A percentile compares a stretch with the other conserved stretches of the same genome.
These are phyloP conservation scores for Mus spretus DNA, from an alignment of 2,797 vertebrate genomes.

Conservation along the genomic window DNA sequence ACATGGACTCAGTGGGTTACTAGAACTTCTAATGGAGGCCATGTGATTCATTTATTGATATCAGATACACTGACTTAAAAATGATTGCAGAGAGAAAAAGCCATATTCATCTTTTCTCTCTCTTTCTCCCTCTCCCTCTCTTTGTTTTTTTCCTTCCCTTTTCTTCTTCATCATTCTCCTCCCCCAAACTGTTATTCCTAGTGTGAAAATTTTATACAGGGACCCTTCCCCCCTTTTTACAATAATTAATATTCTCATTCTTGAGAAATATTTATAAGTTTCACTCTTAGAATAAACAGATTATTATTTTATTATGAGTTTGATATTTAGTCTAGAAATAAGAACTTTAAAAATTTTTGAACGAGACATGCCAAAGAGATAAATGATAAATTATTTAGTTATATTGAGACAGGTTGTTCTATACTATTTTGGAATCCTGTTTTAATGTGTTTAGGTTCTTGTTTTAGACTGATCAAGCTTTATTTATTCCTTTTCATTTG, in stretches of 20 bases:
- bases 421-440: neutral
- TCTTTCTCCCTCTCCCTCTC: neutral
- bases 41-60: slow-evolving; percentile 61
- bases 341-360: slow-evolving; percentile 77
- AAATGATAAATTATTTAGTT: neutral
- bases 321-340: slow-evolving; percentile 51
- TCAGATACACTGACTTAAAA: slow-evolving; percentile 41
- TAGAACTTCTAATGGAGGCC: slow-evolving; percentile 28
- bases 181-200: slow-evolving; percentile 18
- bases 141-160: neutral
- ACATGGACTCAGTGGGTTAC: slow-evolving; percentile 40
- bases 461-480: slow-evolving; percentile 68
- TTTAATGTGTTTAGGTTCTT: slow-evolving; percentile 6
- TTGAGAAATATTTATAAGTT: slow-evolving; percentile 65
- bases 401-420: neutral
- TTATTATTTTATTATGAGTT: slow-evolving; percentile 47
- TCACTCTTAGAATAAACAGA: neutral
- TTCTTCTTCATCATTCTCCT: neutral
- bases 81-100: slow-evolving; percentile 59
- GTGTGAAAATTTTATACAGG: slow-evolving; percentile 53
- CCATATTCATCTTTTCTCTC: neutral
- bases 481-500: slow-evolving; percentile 67
- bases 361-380: neutral
- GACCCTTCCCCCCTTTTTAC: slow-evolving; percentile 35
- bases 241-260: slow-evolving; percentile 51